phyloP scores from a whole-genome alignment of 2,113 vertebrate genomes.

The Sakesphorus luctuosus region DNA sequence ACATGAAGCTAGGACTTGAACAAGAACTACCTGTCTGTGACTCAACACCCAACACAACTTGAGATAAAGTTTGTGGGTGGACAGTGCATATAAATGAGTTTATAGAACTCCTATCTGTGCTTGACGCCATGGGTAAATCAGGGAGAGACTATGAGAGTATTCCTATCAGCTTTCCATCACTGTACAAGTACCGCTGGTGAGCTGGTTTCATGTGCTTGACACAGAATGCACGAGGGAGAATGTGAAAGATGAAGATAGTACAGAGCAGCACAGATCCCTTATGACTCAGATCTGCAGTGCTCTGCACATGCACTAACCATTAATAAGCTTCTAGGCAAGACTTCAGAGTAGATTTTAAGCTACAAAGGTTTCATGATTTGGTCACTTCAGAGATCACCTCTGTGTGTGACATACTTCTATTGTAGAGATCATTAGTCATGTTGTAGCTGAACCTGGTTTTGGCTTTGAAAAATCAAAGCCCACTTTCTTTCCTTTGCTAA shows the following conservation, averaged over 20 bases:
- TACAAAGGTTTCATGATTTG: background rate
- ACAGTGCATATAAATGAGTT: conserved; percentile 59
- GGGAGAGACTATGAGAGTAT: background rate
- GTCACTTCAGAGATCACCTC: background rate
- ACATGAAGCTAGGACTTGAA: background rate
- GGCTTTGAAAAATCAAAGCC: background rate
- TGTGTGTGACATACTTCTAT: background rate
- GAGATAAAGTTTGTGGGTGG: conserved; percentile 64
- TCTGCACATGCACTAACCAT: background rate
- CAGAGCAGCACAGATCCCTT: background rate
- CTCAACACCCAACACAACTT: conserved; percentile 28
- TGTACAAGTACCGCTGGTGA: background rate
- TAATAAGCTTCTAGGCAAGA: background rate
- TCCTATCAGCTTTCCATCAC: conserved; percentile 14
- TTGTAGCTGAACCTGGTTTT: background rate
- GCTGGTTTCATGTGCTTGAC: background rate
- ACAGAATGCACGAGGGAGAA: background rate
- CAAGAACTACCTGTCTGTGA: conserved; percentile 67
- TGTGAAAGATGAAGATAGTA: background rate
- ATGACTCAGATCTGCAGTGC: conserved; percentile 38
- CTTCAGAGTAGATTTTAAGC: background rate
- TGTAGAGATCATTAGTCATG: background rate
- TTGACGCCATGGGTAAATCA: background rate
- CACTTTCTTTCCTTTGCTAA: background rate
- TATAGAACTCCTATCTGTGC: background rate